Evolutionary conservation across 2,113 vertebrate genomes (phyloP), one percentile per base, ranked within the genome.

Genomic region (Cacatua alba): DNA sequence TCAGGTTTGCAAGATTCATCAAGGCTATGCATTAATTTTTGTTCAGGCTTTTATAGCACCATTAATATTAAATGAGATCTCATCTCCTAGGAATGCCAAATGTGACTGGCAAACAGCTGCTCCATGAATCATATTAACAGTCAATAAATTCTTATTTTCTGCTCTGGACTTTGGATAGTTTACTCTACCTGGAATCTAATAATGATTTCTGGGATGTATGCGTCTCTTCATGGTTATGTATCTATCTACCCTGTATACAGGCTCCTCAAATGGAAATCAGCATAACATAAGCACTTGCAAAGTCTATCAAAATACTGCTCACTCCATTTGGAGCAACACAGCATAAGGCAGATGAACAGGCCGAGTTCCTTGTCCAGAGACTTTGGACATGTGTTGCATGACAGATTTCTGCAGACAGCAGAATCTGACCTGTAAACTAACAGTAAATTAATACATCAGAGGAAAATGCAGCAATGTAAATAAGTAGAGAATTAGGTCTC

Each of bases 1-100:
- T 97, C 86, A 94, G 43, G 76, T 92, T 97, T 82, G 67, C 80
- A 85, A 84, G 86, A 92, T 82, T 92, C 84, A 92, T 92, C 94
- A 92, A 85, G 77, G 88, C 87, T 59, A 33, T 2, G 7, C 80
- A 87, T 96, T 95, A 88, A 93, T 82, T 95, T 96, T 86, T 91
- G 57, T 96, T 89, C 48, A 89, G 60, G 52, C 74, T 95, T 96
- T 97, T 96, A 97, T 91, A 94, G 95, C 83, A 79, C 81, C 85
- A 94, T 96, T 97, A 97, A 96, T 97, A 96, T 94, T 94, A 97
- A 95, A 93, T 94, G 94, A 90, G 94, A 94, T 95, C 94, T 97
- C 96, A 97, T 96, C 95, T 96, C 62, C 0, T 67, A 97, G 92
- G 95, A 97, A 93, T 96, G 95, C 95, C 92, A 86, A 92, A 57